A percentile compares a stretch with the other conserved stretches of the same genome.
Conservation (phyloP, 2,888 invertebrate genomes). For the Stictocephala bisonia region DNA sequence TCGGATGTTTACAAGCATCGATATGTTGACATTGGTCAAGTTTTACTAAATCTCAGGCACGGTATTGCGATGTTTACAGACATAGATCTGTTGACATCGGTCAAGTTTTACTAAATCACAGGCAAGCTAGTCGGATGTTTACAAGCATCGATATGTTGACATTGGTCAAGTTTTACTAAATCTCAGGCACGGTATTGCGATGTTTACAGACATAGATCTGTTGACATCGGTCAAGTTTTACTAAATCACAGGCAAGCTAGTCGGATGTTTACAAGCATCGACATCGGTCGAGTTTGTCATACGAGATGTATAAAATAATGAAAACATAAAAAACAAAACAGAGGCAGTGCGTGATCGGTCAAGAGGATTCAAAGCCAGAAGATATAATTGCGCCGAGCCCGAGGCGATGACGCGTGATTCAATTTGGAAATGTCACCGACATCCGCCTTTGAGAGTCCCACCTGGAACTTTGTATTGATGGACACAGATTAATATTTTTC, state of each 20-base stretch:
- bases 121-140: background rate
- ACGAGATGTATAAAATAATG: background rate
- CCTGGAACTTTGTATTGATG: slow-evolving; percentile 41
- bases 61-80: too few species aligned
- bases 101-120: too few species aligned
- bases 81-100: too few species aligned
- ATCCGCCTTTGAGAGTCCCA: slow-evolving; percentile 36
- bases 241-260: too few species aligned
- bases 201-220: too few species aligned
- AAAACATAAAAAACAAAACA: slow-evolving; percentile 3
- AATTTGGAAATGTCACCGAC: slow-evolving; percentile 41
- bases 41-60: too few species aligned
- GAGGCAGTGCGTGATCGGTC: slow-evolving; percentile 17
- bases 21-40: too few species aligned
- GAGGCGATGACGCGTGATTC: slow-evolving; percentile 10
- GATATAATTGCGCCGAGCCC: slow-evolving; percentile 32
- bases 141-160: background rate
- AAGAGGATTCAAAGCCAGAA: slow-evolving; percentile 39
- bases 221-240: too few species aligned
- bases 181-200: too few species aligned
- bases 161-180: too few species aligned
- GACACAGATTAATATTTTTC: slow-evolving; percentile 39
- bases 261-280: background rate
- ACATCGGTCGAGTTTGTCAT: background rate
- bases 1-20: too few species aligned